phyloP scores from a whole-genome alignment of 2,113 vertebrate genomes.

The Alethe castanea region DNA sequence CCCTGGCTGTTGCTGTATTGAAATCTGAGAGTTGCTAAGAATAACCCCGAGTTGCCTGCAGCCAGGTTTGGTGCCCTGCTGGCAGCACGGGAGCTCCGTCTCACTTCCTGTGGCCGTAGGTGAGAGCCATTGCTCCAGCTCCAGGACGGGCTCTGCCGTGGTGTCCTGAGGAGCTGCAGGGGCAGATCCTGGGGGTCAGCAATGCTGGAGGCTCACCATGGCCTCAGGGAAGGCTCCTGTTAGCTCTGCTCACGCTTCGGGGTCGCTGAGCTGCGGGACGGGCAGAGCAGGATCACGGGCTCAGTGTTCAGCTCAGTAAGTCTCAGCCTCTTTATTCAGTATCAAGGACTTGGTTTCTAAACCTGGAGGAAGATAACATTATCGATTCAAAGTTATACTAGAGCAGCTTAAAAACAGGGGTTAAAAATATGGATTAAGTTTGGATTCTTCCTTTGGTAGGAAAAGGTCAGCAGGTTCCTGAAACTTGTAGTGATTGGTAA shows the following conservation, averaged over 20 bases:
- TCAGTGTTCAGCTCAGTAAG: constrained; percentile 62
- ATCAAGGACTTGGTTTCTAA: constrained; percentile 26
- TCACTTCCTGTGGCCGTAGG: constrained; percentile 40
- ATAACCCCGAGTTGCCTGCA: constrained; percentile 65
- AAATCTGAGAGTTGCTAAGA: constrained; percentile 80
- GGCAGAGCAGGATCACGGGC: constrained; percentile 39
- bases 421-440: neutral
- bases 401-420: neutral
- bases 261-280: constrained; percentile 29
- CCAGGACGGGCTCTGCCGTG: neutral
- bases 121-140: neutral
- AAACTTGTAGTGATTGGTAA: neutral
- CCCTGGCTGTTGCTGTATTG: constrained; percentile 65
- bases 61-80: constrained; percentile 60
- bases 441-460: neutral
- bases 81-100: neutral
- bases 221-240: constrained; percentile 22
- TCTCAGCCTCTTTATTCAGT: constrained; percentile 37
- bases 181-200: neutral
- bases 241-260: constrained; percentile 18
- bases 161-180: neutral
- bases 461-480: neutral
- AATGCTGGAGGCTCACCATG: constrained; percentile 8
- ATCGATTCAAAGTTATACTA: neutral
- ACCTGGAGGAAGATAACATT: neutral